phyloP scores from a whole-genome alignment of 1,140 invertebrate genomes.

The Planococcus citri region DNA sequence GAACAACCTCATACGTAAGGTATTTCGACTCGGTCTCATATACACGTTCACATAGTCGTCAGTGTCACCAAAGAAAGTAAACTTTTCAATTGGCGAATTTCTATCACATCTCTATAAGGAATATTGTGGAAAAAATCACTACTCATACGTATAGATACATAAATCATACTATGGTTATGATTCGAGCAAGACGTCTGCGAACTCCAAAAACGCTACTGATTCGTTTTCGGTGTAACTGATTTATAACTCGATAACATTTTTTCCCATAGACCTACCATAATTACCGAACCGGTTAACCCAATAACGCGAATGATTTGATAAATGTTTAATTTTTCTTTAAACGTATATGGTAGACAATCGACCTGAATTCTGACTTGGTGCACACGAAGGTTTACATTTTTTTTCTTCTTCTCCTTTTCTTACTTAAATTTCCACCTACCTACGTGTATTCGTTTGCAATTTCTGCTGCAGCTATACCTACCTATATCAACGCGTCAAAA shows the following conservation, averaged over 20 bases:
- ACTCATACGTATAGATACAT: too few relatives aligned
- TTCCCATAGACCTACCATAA: neutral
- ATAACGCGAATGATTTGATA: neutral
- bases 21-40: too few relatives aligned
- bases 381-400: too few relatives aligned
- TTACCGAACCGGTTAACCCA: slow-evolving; percentile 5
- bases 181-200: neutral
- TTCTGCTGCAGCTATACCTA: too few relatives aligned
- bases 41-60: too few relatives aligned
- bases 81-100: too few relatives aligned
- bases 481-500: neutral
- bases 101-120: too few relatives aligned
- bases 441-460: neutral
- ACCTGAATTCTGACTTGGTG: neutral
- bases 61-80: too few relatives aligned
- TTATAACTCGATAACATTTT: neutral
- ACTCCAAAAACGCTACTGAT: neutral
- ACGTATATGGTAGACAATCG: neutral
- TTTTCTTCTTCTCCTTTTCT: too few relatives aligned
- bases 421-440: neutral
- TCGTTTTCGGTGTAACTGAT: neutral
- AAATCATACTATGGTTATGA: neutral
- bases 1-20: too few relatives aligned
- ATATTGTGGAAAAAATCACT: too few relatives aligned
- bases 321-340: neutral